Percentiles rank a stretch among this genome's conserved stretches.
Evolutionary conservation across 2,113 vertebrate species (phyloP).

Genomic region (Daphoenositta chrysoptera): DNA sequence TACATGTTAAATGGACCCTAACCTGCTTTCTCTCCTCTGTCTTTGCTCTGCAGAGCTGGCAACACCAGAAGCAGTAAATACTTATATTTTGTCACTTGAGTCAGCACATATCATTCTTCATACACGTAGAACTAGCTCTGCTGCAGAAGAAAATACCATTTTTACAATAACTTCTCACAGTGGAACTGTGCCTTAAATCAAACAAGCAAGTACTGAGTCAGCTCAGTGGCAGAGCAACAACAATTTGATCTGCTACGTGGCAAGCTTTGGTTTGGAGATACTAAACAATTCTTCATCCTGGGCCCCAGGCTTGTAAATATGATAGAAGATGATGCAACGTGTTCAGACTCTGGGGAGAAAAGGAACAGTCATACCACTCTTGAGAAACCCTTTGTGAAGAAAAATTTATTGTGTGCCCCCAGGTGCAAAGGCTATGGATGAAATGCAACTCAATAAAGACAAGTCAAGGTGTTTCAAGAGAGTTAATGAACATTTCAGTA

Average conservation of each 20-base stretch:
- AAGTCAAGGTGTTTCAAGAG: conserved; percentile 39
- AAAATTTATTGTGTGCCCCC: conserved; percentile 58
- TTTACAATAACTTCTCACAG: conserved; percentile 50
- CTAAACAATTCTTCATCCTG: conserved; percentile 51
- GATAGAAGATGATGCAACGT: conserved; percentile 40
- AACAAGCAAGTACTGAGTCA: conserved; percentile 60
- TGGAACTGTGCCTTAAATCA: conserved; percentile 52
- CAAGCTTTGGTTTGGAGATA: conserved; percentile 48
- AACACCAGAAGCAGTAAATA: conserved; percentile 37
- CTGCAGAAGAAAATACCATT: conserved; percentile 42
- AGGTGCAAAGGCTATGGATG: conserved; percentile 45
- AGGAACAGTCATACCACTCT: conserved; percentile 32
- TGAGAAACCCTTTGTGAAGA: conserved; percentile 59
- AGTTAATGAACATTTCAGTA: conserved; percentile 38
- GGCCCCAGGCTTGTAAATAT: conserved; percentile 26
- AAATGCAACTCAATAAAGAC: conserved; percentile 56
- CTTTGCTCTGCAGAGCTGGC: not conserved
- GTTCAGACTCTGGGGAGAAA: not conserved
- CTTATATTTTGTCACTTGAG: conserved; percentile 22
- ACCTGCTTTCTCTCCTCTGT: not conserved
- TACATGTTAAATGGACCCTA: not conserved
- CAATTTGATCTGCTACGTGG: conserved; percentile 55
- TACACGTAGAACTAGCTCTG: conserved; percentile 2
- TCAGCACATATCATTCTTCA: conserved; percentile 43
- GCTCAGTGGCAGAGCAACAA: conserved; percentile 50